These are phyloP conservation scores for Helicorthomorpha holstii DNA, from an alignment of 1,140 invertebrate genomes.

Conservation along the genomic window DNA sequence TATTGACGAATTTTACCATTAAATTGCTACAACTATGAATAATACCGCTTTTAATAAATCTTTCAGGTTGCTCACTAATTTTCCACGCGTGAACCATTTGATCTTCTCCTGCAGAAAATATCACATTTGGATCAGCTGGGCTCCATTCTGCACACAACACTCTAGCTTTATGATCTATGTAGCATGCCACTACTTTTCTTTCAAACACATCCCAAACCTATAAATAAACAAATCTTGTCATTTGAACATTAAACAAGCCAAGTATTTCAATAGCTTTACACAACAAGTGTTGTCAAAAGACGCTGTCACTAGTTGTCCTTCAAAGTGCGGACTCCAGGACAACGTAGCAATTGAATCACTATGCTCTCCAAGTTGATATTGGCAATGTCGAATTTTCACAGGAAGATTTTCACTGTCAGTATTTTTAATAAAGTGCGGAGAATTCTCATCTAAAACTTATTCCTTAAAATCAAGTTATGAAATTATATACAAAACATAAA, in stretches of 20 bases:
- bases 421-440: no score
- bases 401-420: no score
- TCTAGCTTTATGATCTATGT: constrained; percentile 29
- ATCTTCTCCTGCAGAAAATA: constrained; percentile 42
- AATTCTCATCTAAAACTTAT: no score
- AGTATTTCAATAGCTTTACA: not conserved
- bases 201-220: constrained; percentile 51
- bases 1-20: no score
- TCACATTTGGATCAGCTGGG: constrained; percentile 37
- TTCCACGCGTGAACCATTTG: constrained; percentile 40
- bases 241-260: not conserved
- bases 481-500: not conserved
- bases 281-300: not conserved
- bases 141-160: constrained; percentile 43
- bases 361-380: not conserved
- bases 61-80: no score
- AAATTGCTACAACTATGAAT: no score
- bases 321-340: not conserved
- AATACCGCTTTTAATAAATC: no score
- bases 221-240: not conserved
- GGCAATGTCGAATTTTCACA: no score
- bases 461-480: no score
- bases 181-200: constrained; percentile 35
- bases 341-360: not conserved
- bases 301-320: not conserved